Conservation (phyloP, 2,113 vertebrate species). For the Indri indri region DNA sequence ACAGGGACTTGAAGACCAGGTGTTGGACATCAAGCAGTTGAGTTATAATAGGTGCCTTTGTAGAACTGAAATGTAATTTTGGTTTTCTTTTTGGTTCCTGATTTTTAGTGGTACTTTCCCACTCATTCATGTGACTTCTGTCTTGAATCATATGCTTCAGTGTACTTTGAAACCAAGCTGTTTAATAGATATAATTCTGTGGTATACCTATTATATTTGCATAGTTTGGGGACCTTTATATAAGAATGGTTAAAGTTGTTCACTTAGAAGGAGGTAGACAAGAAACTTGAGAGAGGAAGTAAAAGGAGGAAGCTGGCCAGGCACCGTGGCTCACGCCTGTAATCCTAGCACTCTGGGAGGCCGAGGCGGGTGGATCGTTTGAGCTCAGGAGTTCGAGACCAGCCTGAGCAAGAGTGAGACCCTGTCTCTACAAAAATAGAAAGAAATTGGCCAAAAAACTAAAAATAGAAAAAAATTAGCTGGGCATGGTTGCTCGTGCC, state of each 20-base stretch:
- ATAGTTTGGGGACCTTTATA: not conserved
- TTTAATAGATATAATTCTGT: constrained; percentile 28
- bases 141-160: constrained; percentile 53
- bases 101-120: constrained; percentile 27
- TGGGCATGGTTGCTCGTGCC: no score
- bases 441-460: no score
- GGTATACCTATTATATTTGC: not conserved
- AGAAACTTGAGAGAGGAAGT: constrained; percentile 48
- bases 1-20: not conserved
- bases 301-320: not conserved
- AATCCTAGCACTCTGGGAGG: no score
- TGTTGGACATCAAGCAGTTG: not conserved
- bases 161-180: constrained; percentile 48
- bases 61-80: constrained; percentile 48
- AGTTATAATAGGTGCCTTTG: not conserved
- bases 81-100: constrained; percentile 13
- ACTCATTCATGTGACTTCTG: not conserved
- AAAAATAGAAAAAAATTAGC: no score
- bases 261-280: not conserved
- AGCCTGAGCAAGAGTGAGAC: no score
- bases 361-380: no score
- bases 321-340: no score
- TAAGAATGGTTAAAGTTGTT: constrained; percentile 38
- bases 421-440: no score
- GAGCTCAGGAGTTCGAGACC: no score